Conservation (phyloP, 1,140 invertebrate genomes). For the Drosophila mayri region DNA sequence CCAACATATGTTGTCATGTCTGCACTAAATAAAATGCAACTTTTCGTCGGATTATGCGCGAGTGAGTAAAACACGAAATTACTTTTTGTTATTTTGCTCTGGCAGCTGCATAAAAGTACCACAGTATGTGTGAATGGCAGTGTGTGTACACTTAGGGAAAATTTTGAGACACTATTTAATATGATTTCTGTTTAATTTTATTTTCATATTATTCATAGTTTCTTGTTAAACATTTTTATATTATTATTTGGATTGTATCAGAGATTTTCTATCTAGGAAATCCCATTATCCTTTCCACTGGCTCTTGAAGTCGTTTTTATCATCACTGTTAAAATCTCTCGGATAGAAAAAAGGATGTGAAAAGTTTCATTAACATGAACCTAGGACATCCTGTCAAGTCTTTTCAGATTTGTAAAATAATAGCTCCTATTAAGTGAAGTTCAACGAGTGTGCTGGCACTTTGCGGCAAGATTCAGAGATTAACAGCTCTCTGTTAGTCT, state of each 20-base stretch:
- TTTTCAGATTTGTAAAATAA: too few species aligned
- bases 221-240: not conserved
- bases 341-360: not conserved
- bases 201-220: not conserved
- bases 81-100: constrained; percentile 34
- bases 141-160: constrained; percentile 7
- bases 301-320: too few species aligned
- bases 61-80: constrained; percentile 36
- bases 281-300: too few species aligned
- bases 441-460: too few species aligned
- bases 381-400: not conserved
- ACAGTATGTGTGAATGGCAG: not conserved
- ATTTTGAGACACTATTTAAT: too few species aligned
- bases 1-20: constrained; percentile 54
- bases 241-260: not conserved
- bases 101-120: constrained; percentile 18
- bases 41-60: constrained; percentile 67
- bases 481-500: not conserved
- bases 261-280: too few species aligned
- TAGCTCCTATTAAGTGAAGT: too few species aligned
- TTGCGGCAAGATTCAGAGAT: too few species aligned
- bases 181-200: not conserved
- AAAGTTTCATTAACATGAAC: not conserved
- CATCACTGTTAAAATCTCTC: not conserved
- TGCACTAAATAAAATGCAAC: constrained; percentile 70